A percentile compares a stretch with the other conserved stretches of the same genome.
phyloP scores from a whole-genome alignment of 1,140 invertebrate genomes.

The Trypoxylus dichotomus region DNA sequence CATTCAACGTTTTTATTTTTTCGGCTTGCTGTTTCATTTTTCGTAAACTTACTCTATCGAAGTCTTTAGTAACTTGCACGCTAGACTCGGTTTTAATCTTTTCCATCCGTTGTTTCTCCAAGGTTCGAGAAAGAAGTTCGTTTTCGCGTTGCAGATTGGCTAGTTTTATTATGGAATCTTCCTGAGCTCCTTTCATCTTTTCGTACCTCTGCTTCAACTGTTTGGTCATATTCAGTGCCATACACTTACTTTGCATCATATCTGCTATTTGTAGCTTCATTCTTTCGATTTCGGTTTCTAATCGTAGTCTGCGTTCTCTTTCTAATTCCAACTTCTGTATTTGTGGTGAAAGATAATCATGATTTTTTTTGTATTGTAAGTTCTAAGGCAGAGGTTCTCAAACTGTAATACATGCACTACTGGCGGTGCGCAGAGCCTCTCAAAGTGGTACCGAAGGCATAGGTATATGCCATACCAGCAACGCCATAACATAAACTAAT shows the following conservation, averaged over 20 bases:
- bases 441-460: too few relatives aligned
- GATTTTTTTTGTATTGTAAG: too few relatives aligned
- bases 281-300: slow-evolving; percentile 3
- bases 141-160: slow-evolving; percentile 27
- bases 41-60: neutral
- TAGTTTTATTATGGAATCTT: neutral
- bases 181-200: slow-evolving; percentile 14
- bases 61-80: slow-evolving; percentile 14
- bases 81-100: slow-evolving; percentile 21
- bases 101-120: slow-evolving; percentile 31
- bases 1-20: slow-evolving; percentile 9
- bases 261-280: slow-evolving; percentile 15
- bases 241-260: neutral
- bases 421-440: too few relatives aligned
- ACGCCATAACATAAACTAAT: too few relatives aligned
- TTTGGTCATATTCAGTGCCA: slow-evolving; percentile 16
- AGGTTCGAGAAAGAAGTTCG: slow-evolving; percentile 8
- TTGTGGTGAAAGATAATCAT: neutral
- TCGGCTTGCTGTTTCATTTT: slow-evolving; percentile 1
- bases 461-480: too few relatives aligned
- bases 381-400: too few relatives aligned
- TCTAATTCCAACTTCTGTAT: slow-evolving; percentile 23
- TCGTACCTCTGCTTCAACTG: slow-evolving; percentile 28
- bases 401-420: too few relatives aligned
- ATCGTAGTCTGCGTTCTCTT: neutral